phyloP scores from a whole-genome alignment of 1,140 invertebrate species.

The Polyergus mexicanus region DNA sequence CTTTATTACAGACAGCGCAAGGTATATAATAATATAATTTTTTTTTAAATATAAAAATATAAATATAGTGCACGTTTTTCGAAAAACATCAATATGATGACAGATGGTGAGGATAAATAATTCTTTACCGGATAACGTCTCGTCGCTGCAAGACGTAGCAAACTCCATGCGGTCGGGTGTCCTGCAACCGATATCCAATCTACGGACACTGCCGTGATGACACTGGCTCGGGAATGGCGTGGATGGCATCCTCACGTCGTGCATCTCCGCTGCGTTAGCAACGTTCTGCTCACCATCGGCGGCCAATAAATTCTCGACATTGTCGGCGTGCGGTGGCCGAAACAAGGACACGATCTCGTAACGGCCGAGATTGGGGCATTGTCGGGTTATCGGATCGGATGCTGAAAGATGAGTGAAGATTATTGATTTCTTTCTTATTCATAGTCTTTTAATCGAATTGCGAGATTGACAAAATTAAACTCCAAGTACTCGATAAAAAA shows the following conservation, averaged over 20 bases:
- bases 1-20: not conserved
- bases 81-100: not conserved
- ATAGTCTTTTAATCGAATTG: not conserved
- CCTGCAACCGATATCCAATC: conserved; percentile 83
- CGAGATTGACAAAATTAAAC: not conserved
- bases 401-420: conserved; percentile 72
- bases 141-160: conserved; percentile 81
- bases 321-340: conserved; percentile 70
- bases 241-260: conserved; percentile 73
- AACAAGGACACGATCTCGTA: conserved; percentile 82
- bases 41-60: no score
- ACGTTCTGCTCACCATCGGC: conserved; percentile 66
- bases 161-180: conserved; percentile 84
- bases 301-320: conserved; percentile 58
- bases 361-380: conserved; percentile 82
- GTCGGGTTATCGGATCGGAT: conserved; percentile 80
- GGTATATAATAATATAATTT: not conserved
- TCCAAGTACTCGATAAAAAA: not conserved
- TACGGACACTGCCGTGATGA: conserved; percentile 78
- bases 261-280: conserved; percentile 78
- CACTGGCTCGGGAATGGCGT: conserved; percentile 77
- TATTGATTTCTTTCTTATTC: not conserved
- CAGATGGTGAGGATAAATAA: not conserved
- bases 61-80: not conserved
- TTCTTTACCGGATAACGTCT: conserved; percentile 82